Percentiles rank a stretch among this genome's conserved stretches.
These are phyloP conservation scores for Falco punctatus DNA, from an alignment of 2,113 vertebrate species.

Conservation along the genomic window DNA sequence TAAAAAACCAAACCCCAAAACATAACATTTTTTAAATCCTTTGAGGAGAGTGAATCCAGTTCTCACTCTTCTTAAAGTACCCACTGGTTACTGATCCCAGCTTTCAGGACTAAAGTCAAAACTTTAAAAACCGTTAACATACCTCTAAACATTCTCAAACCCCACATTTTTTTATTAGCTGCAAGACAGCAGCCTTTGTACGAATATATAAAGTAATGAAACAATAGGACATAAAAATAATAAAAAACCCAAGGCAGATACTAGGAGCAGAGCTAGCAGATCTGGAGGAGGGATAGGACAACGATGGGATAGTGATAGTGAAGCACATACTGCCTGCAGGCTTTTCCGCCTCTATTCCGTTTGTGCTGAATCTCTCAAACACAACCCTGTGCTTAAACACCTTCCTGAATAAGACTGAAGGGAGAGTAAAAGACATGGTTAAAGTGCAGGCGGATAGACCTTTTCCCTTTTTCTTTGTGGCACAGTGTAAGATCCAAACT, in stretches of 20 bases:
- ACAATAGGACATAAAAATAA: background rate
- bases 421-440: background rate
- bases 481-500: background rate
- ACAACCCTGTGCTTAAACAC: background rate
- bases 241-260: background rate
- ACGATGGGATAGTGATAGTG: accelerated
- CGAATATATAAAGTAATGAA: background rate
- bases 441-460: background rate
- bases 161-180: background rate
- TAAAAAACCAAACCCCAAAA: no score
- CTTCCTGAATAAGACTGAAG: background rate
- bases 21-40: background rate
- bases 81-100: background rate
- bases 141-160: background rate
- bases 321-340: background rate
- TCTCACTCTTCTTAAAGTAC: background rate
- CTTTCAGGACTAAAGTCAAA: background rate
- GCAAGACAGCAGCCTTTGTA: background rate
- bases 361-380: background rate
- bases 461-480: background rate
- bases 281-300: background rate
- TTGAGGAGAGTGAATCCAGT: background rate
- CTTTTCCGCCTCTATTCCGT: background rate
- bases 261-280: background rate
- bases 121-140: background rate